phyloP scores from a whole-genome alignment of 1,140 invertebrate genomes.

The Drosophila nigromelanica region DNA sequence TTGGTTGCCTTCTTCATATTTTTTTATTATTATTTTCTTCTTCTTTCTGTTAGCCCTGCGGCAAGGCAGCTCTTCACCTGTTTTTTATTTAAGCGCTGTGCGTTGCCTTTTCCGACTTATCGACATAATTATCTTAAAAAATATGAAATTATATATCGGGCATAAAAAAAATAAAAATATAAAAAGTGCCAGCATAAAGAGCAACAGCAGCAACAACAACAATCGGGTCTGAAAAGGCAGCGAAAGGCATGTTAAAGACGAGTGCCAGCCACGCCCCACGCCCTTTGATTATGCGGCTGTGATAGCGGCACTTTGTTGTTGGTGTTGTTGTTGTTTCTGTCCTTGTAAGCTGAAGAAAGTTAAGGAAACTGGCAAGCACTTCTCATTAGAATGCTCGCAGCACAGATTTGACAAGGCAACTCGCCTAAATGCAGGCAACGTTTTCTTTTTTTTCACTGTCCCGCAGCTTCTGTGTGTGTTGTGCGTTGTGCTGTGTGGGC shows the following conservation, averaged over 20 bases:
- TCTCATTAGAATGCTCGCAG: constrained; percentile 77
- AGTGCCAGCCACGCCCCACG: constrained; percentile 44
- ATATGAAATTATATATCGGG: constrained; percentile 75
- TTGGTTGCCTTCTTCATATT: constrained; percentile 1
- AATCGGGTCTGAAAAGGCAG: constrained; percentile 42
- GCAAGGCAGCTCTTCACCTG: constrained; percentile 29
- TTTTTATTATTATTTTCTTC: constrained; percentile 3
- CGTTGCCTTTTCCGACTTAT: constrained; percentile 74
- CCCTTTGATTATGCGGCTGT: constrained; percentile 73
- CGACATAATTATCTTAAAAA: constrained; percentile 81
- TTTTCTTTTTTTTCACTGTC: constrained; percentile 23
- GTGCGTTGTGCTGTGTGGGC: constrained; percentile 9
- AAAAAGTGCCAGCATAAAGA: constrained; percentile 31
- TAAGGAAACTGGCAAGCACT: constrained; percentile 54
- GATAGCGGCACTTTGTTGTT: constrained; percentile 64
- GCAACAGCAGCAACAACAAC: constrained; percentile 21
- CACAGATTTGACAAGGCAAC: constrained; percentile 72
- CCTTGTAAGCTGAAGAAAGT: constrained; percentile 52
- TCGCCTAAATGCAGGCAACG: constrained; percentile 66
- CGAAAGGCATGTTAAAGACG: constrained; percentile 37
- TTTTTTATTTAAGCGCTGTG: constrained; percentile 50
- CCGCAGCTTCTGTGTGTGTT: constrained; percentile 13
- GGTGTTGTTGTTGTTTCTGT: constrained; percentile 20
- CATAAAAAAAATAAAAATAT: constrained; percentile 57
- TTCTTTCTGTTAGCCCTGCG: constrained; percentile 22